These are phyloP conservation scores for Emmelina monodactyla DNA, from an alignment of 2,888 invertebrate species.

Conservation along the genomic window DNA sequence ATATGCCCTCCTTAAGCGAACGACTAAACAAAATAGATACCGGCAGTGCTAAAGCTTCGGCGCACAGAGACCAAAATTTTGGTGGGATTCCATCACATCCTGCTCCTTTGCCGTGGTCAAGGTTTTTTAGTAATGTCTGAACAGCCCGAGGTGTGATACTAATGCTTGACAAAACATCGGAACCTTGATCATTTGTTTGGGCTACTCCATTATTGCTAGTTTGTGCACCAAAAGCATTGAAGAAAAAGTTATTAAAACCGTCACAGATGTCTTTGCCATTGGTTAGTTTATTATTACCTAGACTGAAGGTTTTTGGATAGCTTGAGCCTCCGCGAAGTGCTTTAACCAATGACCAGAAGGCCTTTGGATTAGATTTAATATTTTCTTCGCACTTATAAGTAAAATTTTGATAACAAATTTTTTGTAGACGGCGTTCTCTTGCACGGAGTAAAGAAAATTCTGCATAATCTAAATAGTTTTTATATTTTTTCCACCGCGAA, in stretches of 20 bases:
- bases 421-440: not conserved
- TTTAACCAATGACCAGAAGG: not conserved
- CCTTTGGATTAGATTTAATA: not conserved
- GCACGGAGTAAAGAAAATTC: not conserved
- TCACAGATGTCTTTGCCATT: not conserved
- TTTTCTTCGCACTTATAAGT: not conserved
- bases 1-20: not conserved
- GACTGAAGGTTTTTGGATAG: not conserved
- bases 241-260: not conserved
- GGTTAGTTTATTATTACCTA: not conserved
- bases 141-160: not conserved
- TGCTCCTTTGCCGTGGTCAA: slow-evolving; percentile 1
- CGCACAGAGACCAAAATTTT: not conserved
- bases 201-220: not conserved
- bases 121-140: not conserved
- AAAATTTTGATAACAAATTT: not conserved
- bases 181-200: not conserved
- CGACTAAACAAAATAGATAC: not conserved
- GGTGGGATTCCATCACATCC: too few species aligned
- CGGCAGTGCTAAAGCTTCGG: not conserved
- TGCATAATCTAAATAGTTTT: not conserved
- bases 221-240: not conserved
- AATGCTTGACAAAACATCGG: not conserved
- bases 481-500: not conserved
- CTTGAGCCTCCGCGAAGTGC: not conserved